These are phyloP conservation scores for Dysidea cf. avara DNA, from an alignment of 37 sponge, comb jelly and placozoan genomes.

Conservation along the genomic window DNA sequence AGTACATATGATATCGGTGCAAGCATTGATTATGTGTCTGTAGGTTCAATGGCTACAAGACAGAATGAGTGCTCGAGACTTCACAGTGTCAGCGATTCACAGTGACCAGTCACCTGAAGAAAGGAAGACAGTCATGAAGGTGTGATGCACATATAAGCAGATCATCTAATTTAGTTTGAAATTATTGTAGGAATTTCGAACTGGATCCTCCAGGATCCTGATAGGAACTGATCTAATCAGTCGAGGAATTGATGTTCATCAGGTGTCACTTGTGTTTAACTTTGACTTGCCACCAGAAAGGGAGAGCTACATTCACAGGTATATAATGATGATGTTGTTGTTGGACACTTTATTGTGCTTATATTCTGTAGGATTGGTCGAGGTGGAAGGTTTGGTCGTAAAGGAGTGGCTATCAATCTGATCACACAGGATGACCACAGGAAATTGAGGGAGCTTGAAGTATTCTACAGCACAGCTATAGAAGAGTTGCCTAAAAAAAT, in stretches of 20 bases:
- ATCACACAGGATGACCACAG: constrained; percentile 3
- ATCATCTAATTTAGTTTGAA: not conserved
- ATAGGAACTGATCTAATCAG: constrained; percentile 20
- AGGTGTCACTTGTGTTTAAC: constrained; percentile 24
- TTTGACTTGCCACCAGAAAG: constrained; percentile 19
- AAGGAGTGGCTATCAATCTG: constrained; percentile 21
- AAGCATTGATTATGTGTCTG: not conserved
- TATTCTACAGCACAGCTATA: constrained; percentile 6
- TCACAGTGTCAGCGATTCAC: constrained; percentile 22
- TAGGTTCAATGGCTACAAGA: constrained; percentile 4
- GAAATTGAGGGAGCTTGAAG: constrained; percentile 2
- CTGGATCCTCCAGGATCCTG: constrained; percentile 16
- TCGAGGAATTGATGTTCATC: constrained; percentile 36
- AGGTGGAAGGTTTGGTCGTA: constrained; percentile 28
- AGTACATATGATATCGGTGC: too few relatives aligned
- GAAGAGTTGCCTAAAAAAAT: constrained; percentile 10
- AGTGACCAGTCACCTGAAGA: constrained; percentile 27
- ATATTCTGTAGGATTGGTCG: constrained; percentile 14
- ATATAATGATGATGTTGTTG: too few relatives aligned
- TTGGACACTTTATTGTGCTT: too few relatives aligned
- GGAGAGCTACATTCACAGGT: constrained; percentile 41
- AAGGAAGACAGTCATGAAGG: constrained; percentile 19
- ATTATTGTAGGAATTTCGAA: constrained; percentile 16
- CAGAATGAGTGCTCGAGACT: constrained; percentile 1
- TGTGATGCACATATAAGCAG: not conserved